A percentile compares a stretch with the other conserved stretches of the same genome.
Conservation (phyloP, 1,140 invertebrate genomes). For the Heliconius hermathena region DNA sequence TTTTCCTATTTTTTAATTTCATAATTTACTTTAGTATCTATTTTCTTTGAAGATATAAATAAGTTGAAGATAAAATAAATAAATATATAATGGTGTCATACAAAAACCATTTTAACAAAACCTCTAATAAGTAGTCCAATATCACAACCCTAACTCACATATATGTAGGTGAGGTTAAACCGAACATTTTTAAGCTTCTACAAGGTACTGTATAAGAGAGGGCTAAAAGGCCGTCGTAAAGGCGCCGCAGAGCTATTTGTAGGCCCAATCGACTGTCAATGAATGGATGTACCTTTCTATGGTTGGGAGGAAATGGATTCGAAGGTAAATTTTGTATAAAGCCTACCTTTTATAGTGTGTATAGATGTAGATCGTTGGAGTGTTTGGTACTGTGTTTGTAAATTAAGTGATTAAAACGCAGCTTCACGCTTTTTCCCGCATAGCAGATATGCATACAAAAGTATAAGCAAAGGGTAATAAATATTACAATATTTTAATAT, state of each 20-base stretch:
- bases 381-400: no score
- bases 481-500: no score
- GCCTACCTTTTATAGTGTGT: not conserved
- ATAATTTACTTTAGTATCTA: no score
- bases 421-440: no score
- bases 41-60: no score
- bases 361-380: not conserved
- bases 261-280: slow-evolving; percentile 64
- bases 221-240: slow-evolving; percentile 59
- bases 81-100: not conserved
- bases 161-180: not conserved
- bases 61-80: no score
- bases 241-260: slow-evolving; percentile 51
- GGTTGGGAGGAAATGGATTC: slow-evolving; percentile 14
- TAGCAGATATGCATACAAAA: no score
- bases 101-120: not conserved
- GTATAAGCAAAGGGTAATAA: no score
- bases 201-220: slow-evolving; percentile 5
- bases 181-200: not conserved
- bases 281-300: slow-evolving; percentile 50
- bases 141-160: not conserved
- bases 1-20: no score
- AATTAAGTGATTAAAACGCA: no score
- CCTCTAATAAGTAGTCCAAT: not conserved
- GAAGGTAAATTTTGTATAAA: slow-evolving; percentile 18